A percentile compares a stretch with the other conserved stretches of the same genome.
Conservation (phyloP, 1,140 invertebrate species). For the Trigoniulus corallinus region DNA sequence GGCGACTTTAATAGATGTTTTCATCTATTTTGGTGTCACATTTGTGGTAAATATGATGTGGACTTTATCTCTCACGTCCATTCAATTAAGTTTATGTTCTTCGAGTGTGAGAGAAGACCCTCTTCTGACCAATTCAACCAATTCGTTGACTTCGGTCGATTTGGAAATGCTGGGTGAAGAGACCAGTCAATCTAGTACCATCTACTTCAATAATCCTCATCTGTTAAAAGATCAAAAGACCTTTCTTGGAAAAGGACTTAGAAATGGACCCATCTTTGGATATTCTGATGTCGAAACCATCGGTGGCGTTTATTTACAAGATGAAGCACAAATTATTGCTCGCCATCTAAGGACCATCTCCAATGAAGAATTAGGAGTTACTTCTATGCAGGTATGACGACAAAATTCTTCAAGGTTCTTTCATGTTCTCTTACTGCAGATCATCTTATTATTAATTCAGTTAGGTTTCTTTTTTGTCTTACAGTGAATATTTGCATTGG, state of each 20-base stretch:
- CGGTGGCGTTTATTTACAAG: slow-evolving; percentile 20
- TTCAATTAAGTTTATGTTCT: too few species aligned
- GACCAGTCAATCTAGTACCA: background rate
- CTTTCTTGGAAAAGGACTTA: background rate
- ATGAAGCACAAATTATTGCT: slow-evolving; percentile 22
- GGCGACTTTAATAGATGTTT: too few species aligned
- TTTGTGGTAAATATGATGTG: too few species aligned
- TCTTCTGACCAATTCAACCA: too few species aligned
- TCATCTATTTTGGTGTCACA: too few species aligned
- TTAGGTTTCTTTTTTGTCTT: too few species aligned
- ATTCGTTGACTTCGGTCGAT: too few species aligned
- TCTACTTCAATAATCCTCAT: slow-evolving; percentile 9
- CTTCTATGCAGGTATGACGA: slow-evolving; percentile 32
- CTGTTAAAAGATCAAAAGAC: slow-evolving; percentile 2
- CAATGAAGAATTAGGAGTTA: slow-evolving; percentile 38
- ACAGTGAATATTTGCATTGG: too few species aligned
- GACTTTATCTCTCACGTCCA: too few species aligned
- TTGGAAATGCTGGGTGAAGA: background rate
- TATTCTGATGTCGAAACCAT: slow-evolving; percentile 8
- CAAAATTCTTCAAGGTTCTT: background rate
- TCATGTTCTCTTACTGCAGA: slow-evolving; percentile 3
- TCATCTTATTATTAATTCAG: slow-evolving; percentile 13
- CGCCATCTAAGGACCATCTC: slow-evolving; percentile 23
- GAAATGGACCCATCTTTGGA: background rate
- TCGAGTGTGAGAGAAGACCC: too few species aligned